A percentile compares a stretch with the other conserved stretches of the same genome.
These are phyloP conservation scores for Diuraphis noxia DNA, from an alignment of 1,140 invertebrate species.

Conservation along the genomic window DNA sequence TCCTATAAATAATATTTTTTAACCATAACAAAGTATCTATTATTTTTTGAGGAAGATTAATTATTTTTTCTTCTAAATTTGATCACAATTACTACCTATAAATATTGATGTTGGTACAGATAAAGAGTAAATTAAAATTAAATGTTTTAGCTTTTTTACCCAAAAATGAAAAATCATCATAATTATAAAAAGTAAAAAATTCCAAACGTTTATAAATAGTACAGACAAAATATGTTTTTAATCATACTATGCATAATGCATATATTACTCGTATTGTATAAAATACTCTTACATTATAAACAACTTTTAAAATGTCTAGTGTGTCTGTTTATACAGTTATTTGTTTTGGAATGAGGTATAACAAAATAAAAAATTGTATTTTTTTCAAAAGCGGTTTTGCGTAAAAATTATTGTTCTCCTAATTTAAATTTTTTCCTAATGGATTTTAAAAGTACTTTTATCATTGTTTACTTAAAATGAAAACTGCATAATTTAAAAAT, in stretches of 20 bases:
- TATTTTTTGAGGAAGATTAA: no score
- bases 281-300: neutral
- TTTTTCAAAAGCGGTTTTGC: neutral
- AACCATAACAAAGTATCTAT: no score
- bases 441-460: neutral
- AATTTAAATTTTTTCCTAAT: neutral
- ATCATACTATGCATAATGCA: neutral
- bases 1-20: no score
- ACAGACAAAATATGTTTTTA: neutral
- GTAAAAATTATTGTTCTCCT: no score
- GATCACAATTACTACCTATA: no score
- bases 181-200: neutral
- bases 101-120: no score
- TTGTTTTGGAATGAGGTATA: neutral
- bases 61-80: no score
- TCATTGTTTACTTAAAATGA: neutral
- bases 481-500: neutral
- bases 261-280: no score
- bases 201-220: neutral
- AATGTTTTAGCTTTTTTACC: fast-evolving
- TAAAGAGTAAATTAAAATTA: no score
- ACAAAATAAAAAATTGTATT: neutral
- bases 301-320: neutral
- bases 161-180: neutral
- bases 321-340: neutral